Evolutionary conservation across 2,888 invertebrate species (phyloP), one percentile per base, ranked within the genome.

Genomic region (Chaetoderma sp.): DNA sequence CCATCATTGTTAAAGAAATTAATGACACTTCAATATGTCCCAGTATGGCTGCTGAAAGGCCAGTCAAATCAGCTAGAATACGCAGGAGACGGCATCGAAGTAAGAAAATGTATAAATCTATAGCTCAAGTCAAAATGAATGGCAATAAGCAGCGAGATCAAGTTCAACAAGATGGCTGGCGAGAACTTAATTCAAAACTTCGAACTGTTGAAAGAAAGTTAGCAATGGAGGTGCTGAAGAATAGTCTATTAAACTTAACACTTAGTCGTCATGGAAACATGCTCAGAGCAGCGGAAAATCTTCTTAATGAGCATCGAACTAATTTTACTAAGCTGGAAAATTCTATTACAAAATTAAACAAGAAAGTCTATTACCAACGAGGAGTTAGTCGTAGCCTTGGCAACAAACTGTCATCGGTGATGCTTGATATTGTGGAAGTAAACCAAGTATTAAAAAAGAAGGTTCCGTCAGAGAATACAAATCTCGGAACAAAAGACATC

Each of bases 381-480:
- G 61, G 62, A 44, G 74, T 74, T 44, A 79, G 75, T 59, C 66
- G 71, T 10, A 75, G 78, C 55, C 68, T 83, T 30, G 83, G 83
- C 67, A 75, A 79, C 60, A 84, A 84, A 69, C 65, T 84, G 55
- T 78, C 80, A 27, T 78, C 78, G 54, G 78, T 84, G 18, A 79
- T 83, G 72, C 68, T 83, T 57, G 82, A 83, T 57, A 78, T 84
- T 32, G 79, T 78, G 4, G 84, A 84, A 70, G 79, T 83, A 10
- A 82, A 78, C 68, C 78, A 79, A 55, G 75, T 79, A 33, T 63
- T 82, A 10, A 72, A 76, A 10, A 74, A 78, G 59, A 77, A 76
- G 55, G 66, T 73, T 10, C 70, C 78, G 1, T 65, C 65, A 2
- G 52, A 52, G 23, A 67, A 67, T 1, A 61, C 68, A 6, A 71